Conservation (phyloP, 2,888 invertebrate genomes). For the Cotesia congregata region DNA sequence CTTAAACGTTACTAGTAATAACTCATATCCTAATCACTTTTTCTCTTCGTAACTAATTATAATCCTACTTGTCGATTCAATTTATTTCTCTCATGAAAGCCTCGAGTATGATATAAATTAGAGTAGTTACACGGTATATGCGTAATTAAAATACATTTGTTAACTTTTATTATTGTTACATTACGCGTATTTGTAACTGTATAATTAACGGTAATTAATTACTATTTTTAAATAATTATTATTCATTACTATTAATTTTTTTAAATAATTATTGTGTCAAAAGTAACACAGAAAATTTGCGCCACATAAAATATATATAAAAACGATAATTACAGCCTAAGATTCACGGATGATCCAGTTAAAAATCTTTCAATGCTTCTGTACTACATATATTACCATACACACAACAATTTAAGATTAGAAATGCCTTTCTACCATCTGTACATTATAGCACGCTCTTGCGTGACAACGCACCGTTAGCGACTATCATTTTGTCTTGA, state of each 20-base stretch:
- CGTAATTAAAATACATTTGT: slow-evolving; percentile 2
- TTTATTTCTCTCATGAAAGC: background rate
- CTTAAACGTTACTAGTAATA: no score
- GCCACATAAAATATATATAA: background rate
- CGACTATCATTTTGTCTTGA: slow-evolving; percentile 35
- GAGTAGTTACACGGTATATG: background rate
- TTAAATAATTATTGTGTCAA: no score
- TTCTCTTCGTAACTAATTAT: background rate
- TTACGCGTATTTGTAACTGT: slow-evolving; percentile 3
- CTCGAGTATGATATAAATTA: background rate
- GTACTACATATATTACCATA: slow-evolving; percentile 42
- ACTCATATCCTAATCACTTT: background rate
- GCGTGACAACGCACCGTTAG: slow-evolving; percentile 50
- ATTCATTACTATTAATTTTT: background rate
- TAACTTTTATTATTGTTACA: background rate
- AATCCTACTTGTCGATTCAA: background rate
- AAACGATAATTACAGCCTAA: slow-evolving; percentile 11
- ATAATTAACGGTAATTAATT: slow-evolving; percentile 7
- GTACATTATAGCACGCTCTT: slow-evolving; percentile 38
- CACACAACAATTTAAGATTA: slow-evolving; percentile 40
- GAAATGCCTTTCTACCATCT: slow-evolving; percentile 41
- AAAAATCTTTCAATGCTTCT: slow-evolving; percentile 36
- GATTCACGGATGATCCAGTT: slow-evolving; percentile 14
- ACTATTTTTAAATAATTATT: background rate
- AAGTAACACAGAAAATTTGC: background rate